Evolutionary conservation across 2,113 vertebrate genomes (phyloP).

Genomic region (Macroglossus sobrinus): DNA sequence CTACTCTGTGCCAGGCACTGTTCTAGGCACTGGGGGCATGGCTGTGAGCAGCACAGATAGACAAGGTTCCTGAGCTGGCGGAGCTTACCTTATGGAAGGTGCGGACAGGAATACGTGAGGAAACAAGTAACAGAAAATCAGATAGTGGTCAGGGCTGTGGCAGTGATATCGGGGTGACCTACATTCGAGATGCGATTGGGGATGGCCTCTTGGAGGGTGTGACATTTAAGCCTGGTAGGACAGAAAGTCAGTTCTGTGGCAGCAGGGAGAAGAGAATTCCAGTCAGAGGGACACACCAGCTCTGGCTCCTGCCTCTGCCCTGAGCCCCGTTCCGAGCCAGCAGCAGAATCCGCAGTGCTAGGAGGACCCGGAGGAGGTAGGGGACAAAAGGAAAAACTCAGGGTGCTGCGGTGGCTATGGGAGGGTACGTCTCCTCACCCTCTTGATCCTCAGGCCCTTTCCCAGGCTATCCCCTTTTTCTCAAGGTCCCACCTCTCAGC

Average conservation of each 20-base stretch:
- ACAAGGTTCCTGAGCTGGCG: background rate
- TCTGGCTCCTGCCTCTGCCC: background rate
- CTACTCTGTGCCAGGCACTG: background rate
- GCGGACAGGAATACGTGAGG: background rate
- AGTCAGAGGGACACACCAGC: background rate
- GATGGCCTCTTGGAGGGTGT: background rate
- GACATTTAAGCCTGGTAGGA: background rate
- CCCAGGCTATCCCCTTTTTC: background rate
- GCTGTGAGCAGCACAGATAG: background rate
- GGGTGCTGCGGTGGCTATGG: background rate
- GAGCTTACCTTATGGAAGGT: background rate
- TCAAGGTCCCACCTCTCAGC: background rate
- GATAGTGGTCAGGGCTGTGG: background rate
- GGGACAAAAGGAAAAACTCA: background rate
- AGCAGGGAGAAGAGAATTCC: background rate
- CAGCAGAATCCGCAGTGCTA: background rate
- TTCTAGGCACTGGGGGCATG: background rate
- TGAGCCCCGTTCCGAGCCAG: background rate
- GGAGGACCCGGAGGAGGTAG: background rate
- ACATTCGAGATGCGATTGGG: background rate
- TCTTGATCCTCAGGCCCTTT: background rate
- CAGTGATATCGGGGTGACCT: background rate
- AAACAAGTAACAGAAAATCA: background rate
- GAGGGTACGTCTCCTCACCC: background rate
- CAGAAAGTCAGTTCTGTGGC: background rate